phyloP scores from a whole-genome alignment of 2,888 invertebrate genomes.

The Baccha elongata region DNA sequence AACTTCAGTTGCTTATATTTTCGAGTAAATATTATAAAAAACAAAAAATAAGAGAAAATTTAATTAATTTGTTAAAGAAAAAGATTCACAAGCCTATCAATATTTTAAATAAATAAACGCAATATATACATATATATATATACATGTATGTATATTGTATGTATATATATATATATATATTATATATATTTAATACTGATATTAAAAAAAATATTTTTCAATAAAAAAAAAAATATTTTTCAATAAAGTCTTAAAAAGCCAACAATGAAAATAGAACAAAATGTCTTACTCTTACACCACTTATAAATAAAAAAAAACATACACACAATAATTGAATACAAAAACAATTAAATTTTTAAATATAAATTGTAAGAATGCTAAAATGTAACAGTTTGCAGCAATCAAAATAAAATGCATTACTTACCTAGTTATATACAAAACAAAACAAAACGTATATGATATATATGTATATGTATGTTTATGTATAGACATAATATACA shows the following conservation, averaged over 20 bases:
- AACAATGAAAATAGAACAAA: conserved; percentile 67
- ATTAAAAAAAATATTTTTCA: conserved; percentile 59
- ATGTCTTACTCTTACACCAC: conserved; percentile 68
- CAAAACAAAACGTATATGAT: conserved; percentile 58
- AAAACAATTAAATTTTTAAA: conserved; percentile 46
- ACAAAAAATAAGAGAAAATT: conserved; percentile 1
- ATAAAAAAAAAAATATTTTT: conserved; percentile 49
- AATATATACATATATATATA: conserved; percentile 36
- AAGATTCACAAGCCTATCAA: conserved; percentile 26
- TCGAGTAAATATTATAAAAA: conserved; percentile 51
- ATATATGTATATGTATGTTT: conserved; percentile 51
- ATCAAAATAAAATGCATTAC: conserved; percentile 41
- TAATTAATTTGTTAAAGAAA: conserved; percentile 10
- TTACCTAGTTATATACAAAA: conserved; percentile 61
- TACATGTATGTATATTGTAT: conserved; percentile 19
- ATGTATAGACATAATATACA: conserved; percentile 59
- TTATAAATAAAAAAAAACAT: conserved; percentile 62
- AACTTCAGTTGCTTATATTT: conserved; percentile 43
- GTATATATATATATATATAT: conserved; percentile 55
- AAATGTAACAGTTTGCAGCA: conserved; percentile 48
- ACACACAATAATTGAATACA: conserved; percentile 63
- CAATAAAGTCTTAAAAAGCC: conserved; percentile 70
- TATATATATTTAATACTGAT: conserved; percentile 65
- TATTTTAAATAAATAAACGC: neutral
- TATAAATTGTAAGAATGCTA: conserved; percentile 55